A percentile compares a stretch with the other conserved stretches of the same genome.
phyloP scores from a whole-genome alignment of 2,888 invertebrate genomes.

The Rutpela maculata region DNA sequence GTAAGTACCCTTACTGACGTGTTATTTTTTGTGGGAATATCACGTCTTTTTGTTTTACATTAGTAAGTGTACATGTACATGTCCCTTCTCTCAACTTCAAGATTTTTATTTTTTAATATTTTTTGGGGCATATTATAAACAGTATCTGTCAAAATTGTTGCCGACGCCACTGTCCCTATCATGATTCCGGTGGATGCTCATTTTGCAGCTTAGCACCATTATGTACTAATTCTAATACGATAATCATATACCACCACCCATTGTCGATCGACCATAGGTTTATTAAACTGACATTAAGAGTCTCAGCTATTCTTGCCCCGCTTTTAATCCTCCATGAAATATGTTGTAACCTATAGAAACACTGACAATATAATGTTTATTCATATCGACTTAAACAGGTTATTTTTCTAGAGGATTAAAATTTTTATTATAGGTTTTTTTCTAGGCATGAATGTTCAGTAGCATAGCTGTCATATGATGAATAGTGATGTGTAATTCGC shows the following conservation, averaged over 20 bases:
- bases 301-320: conserved; percentile 38
- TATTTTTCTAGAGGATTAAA: background rate
- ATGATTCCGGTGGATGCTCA: conserved; percentile 23
- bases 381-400: conserved; percentile 28
- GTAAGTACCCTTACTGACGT: no score
- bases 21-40: no score
- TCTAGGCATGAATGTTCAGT: background rate
- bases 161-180: conserved; percentile 17
- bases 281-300: conserved; percentile 53
- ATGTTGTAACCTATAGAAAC: conserved; percentile 22
- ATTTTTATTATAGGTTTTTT: conserved; percentile 4
- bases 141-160: background rate
- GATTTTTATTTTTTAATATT: no score
- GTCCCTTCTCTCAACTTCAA: no score
- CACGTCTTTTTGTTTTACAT: no score
- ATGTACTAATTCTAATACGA: conserved; percentile 52
- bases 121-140: no score
- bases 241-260: conserved; percentile 50
- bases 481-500: no score
- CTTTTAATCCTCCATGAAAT: conserved; percentile 32
- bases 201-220: conserved; percentile 42
- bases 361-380: conserved; percentile 25
- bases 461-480: background rate
- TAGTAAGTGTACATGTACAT: no score
- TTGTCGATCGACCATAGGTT: conserved; percentile 50